Conservation (phyloP, 2,888 invertebrate species). For the Stictocephala bisonia region DNA sequence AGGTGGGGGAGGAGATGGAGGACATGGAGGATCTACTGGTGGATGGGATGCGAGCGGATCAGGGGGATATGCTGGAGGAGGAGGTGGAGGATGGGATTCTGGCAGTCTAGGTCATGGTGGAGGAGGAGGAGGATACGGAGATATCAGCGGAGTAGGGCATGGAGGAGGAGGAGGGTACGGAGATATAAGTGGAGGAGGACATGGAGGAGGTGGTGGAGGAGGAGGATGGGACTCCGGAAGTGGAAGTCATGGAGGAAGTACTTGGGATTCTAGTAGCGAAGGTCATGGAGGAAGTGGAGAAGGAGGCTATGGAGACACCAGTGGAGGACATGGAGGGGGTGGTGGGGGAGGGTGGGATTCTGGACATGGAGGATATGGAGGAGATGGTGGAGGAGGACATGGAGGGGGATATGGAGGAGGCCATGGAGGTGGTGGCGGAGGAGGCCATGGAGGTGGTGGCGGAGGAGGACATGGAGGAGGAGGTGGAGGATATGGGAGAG, state of each 20-base stretch:
- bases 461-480: neutral
- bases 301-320: neutral
- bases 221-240: constrained; percentile 26
- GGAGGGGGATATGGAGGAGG: constrained; percentile 26
- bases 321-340: constrained; percentile 25
- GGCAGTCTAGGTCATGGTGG: constrained; percentile 5
- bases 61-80: neutral
- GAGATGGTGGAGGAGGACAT: constrained; percentile 22
- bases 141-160: too few relatives aligned
- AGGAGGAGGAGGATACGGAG: neutral
- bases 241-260: neutral
- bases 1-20: constrained; percentile 33
- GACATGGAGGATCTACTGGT: constrained; percentile 2
- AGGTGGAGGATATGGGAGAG: neutral
- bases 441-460: neutral
- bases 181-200: constrained; percentile 1
- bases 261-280: constrained; percentile 1
- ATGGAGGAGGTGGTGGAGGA: constrained; percentile 20
- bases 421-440: constrained; percentile 16
- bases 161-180: constrained; percentile 13
- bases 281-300: constrained; percentile 29
- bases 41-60: constrained; percentile 27
- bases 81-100: constrained; percentile 38
- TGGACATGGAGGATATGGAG: constrained; percentile 11
- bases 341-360: constrained; percentile 10